A percentile compares a stretch with the other conserved stretches of the same genome.
phyloP scores from a whole-genome alignment of 1,140 invertebrate species.

The Stegodyphus mimosarum region DNA sequence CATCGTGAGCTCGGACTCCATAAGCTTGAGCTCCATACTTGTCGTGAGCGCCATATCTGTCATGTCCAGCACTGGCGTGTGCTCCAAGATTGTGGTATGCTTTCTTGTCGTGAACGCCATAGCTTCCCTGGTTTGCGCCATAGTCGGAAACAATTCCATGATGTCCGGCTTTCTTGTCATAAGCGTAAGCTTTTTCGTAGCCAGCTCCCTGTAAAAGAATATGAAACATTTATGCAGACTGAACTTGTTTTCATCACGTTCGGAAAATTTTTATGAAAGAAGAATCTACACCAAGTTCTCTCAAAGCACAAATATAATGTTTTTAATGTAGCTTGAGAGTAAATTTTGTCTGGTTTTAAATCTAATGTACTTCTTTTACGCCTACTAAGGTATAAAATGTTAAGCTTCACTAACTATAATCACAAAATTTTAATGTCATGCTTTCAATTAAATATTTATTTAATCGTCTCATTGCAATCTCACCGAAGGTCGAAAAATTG shows the following conservation, averaged over 20 bases:
- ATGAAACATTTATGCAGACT: constrained; percentile 16
- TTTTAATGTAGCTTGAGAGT: no score
- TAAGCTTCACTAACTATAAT: no score
- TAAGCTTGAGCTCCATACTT: background rate
- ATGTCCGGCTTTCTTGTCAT: constrained; percentile 59
- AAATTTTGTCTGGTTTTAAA: no score
- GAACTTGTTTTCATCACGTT: no score
- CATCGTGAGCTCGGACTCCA: constrained; percentile 29
- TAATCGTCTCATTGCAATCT: no score
- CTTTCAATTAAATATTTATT: no score
- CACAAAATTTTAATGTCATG: no score
- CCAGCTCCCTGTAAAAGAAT: constrained; percentile 35
- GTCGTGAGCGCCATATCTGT: constrained; percentile 33
- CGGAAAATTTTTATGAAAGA: no score
- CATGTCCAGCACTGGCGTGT: constrained; percentile 45
- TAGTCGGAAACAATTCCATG: constrained; percentile 40
- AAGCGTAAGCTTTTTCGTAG: constrained; percentile 59
- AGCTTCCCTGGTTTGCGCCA: constrained; percentile 29
- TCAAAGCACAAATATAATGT: background rate
- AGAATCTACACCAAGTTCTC: background rate
- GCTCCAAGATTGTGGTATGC: constrained; percentile 51
- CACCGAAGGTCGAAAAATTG: no score
- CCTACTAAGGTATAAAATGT: no score
- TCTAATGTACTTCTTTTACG: no score
- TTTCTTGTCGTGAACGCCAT: constrained; percentile 27